A percentile compares a stretch with the other conserved stretches of the same genome.
phyloP scores from a whole-genome alignment of 2,797 vertebrate species.

The Xerus rutilus region DNA sequence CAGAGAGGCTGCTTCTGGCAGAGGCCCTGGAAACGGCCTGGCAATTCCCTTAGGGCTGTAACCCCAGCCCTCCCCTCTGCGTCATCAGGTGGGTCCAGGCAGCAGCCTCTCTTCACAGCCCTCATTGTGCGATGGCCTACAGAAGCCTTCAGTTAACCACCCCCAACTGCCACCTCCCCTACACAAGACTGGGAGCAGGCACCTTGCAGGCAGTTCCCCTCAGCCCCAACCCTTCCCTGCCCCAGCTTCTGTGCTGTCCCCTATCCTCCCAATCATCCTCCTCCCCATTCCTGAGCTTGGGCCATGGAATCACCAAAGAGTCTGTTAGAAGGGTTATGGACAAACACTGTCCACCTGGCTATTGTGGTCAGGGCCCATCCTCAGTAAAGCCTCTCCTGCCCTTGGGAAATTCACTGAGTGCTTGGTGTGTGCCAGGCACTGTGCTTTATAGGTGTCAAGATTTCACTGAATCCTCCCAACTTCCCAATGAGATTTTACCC shows the following conservation, averaged over 20 bases:
- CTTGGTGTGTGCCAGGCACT: neutral
- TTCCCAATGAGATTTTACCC: neutral
- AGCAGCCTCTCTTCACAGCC: neutral
- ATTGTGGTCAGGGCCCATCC: neutral
- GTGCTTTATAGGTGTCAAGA: neutral
- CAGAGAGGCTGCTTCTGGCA: neutral
- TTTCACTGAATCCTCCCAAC: neutral
- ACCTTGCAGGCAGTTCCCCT: neutral
- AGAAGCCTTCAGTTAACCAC: neutral
- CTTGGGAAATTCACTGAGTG: neutral
- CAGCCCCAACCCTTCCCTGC: neutral
- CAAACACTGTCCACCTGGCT: neutral
- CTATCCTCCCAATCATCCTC: neutral
- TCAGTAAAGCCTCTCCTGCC: neutral
- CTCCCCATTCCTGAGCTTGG: neutral
- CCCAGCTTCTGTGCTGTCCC: neutral
- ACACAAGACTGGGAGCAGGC: neutral
- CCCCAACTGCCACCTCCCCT: no score
- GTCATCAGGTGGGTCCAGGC: neutral
- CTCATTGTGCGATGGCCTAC: neutral
- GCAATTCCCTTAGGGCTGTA: neutral
- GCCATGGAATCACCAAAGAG: neutral
- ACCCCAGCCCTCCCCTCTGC: neutral
- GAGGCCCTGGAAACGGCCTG: neutral
- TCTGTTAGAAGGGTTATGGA: neutral